phyloP scores from a whole-genome alignment of 2,888 invertebrate genomes.

The Coleophora flavipennella region DNA sequence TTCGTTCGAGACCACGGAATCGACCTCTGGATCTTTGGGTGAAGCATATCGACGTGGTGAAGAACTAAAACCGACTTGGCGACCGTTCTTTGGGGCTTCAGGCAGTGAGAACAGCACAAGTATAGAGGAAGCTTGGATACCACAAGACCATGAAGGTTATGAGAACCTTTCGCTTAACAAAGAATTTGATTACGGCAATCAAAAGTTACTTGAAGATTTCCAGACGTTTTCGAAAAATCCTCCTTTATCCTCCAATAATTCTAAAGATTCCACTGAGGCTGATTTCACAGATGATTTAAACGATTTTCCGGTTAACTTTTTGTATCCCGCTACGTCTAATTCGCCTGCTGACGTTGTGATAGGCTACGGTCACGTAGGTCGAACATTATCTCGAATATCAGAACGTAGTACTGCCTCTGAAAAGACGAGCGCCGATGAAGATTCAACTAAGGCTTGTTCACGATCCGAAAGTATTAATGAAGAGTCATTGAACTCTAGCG shows the following conservation, averaged over 20 bases:
- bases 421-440: slow-evolving; percentile 88
- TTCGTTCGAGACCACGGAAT: slow-evolving; percentile 80
- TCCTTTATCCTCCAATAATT: slow-evolving; percentile 59
- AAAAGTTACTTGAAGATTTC: slow-evolving; percentile 60
- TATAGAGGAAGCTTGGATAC: slow-evolving; percentile 86
- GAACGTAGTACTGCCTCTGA: slow-evolving; percentile 92
- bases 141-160: slow-evolving; percentile 80
- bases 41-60: slow-evolving; percentile 78
- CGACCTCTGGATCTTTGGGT: slow-evolving; percentile 82
- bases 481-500: slow-evolving; percentile 86
- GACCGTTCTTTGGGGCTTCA: slow-evolving; percentile 84
- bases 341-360: slow-evolving; percentile 77
- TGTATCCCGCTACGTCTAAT: slow-evolving; percentile 76
- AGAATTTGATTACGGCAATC: slow-evolving; percentile 61
- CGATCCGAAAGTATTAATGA: slow-evolving; percentile 88
- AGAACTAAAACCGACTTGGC: slow-evolving; percentile 86
- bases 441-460: slow-evolving; percentile 88
- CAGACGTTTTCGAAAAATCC: slow-evolving; percentile 66
- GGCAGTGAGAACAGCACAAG: slow-evolving; percentile 88
- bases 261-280: slow-evolving; percentile 72
- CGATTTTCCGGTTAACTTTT: slow-evolving; percentile 82
- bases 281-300: slow-evolving; percentile 83
- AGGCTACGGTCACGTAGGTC: slow-evolving; percentile 80
- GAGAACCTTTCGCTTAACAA: slow-evolving; percentile 67
- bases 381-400: slow-evolving; percentile 88